Conservation (phyloP, 2,888 invertebrate species). For the Hipparchia semele region DNA sequence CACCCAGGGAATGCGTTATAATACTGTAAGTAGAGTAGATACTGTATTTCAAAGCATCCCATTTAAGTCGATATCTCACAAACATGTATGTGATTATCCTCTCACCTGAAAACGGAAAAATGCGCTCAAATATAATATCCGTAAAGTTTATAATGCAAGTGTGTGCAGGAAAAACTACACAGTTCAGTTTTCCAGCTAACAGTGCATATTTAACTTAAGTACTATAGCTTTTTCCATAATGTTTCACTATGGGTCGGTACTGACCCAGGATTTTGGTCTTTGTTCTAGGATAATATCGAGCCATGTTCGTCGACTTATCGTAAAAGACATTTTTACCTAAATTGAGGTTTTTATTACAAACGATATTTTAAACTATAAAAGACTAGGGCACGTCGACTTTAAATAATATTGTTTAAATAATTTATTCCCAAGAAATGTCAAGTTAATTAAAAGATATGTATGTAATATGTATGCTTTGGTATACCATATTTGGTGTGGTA, state of each 20-base stretch:
- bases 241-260: conserved; percentile 9
- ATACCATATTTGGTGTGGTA: too few relatives aligned
- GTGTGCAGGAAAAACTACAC: conserved; percentile 24
- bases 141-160: conserved; percentile 15
- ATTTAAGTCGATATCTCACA: conserved; percentile 70
- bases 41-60: conserved; percentile 75
- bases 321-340: too few relatives aligned
- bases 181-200: conserved; percentile 37
- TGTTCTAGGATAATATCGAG: neutral
- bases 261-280: conserved; percentile 11
- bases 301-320: too few relatives aligned
- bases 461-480: too few relatives aligned
- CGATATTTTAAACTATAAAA: too few relatives aligned
- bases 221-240: conserved; percentile 24
- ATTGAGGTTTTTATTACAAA: too few relatives aligned
- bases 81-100: conserved; percentile 70
- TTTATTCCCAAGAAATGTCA: too few relatives aligned
- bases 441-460: too few relatives aligned
- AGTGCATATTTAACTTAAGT: conserved; percentile 38
- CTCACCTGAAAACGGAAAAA: conserved; percentile 61
- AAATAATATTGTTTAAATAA: too few relatives aligned
- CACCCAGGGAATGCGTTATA: conserved; percentile 71
- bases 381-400: too few relatives aligned
- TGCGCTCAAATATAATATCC: conserved; percentile 8
- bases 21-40: conserved; percentile 72